Conservation (phyloP, 2,113 vertebrate species). For the Paracyprichromis sp. region DNA sequence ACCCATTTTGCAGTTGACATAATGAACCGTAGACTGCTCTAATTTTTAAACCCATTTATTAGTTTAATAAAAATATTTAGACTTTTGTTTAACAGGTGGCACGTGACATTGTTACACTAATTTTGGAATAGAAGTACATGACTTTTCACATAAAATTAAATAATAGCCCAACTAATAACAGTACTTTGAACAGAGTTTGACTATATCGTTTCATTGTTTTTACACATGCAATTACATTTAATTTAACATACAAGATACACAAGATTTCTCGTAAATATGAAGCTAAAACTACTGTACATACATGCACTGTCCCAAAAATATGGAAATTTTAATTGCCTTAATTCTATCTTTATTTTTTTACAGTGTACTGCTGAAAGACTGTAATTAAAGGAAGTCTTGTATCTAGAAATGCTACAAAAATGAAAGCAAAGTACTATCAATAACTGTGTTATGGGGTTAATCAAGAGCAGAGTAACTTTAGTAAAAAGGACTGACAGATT, state of each 20-base stretch:
- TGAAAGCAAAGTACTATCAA: neutral
- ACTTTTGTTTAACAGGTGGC: accelerated
- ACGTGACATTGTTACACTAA: neutral
- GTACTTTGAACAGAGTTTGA: neutral
- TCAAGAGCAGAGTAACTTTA: neutral
- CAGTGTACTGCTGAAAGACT: neutral
- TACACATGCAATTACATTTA: neutral
- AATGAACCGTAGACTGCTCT: neutral
- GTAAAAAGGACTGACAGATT: neutral
- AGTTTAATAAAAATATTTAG: accelerated
- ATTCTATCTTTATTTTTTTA: neutral
- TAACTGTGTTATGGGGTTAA: neutral
- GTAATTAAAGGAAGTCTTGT: neutral
- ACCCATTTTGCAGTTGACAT: neutral
- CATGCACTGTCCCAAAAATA: neutral
- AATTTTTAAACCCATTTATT: neutral
- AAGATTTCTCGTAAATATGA: accelerated
- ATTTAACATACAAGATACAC: neutral
- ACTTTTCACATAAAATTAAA: neutral
- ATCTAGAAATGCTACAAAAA: neutral
- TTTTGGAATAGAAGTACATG: neutral
- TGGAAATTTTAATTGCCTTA: neutral
- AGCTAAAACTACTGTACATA: neutral
- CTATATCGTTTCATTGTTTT: neutral
- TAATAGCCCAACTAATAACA: neutral